These are phyloP conservation scores for Epicauta chinensis DNA, from an alignment of 1,140 invertebrate genomes.

Conservation along the genomic window DNA sequence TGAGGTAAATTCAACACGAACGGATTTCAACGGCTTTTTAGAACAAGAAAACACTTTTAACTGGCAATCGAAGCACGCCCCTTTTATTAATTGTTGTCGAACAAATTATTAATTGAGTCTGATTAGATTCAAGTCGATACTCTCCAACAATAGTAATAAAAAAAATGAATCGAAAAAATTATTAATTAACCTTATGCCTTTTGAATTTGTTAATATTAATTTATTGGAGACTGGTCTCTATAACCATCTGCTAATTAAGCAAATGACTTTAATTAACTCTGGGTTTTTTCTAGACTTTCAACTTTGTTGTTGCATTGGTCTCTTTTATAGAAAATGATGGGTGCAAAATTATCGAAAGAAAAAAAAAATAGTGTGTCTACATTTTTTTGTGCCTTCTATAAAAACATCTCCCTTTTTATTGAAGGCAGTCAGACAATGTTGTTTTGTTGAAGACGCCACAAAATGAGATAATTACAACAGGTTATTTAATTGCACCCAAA, in stretches of 20 bases:
- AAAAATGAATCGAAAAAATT: no score
- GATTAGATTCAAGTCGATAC: no score
- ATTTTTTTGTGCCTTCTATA: no score
- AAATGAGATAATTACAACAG: slow-evolving; percentile 39
- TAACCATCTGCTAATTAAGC: slow-evolving; percentile 10
- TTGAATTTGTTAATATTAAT: no score
- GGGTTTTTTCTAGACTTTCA: slow-evolving; percentile 7
- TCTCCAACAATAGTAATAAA: no score
- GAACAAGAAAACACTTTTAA: slow-evolving; percentile 32
- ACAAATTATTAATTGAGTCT: slow-evolving; percentile 8
- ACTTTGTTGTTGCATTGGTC: not conserved
- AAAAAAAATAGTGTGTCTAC: no score
- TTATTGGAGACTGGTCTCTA: no score
- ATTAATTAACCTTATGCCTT: no score
- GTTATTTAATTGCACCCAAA: slow-evolving; percentile 39
- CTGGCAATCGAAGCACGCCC: not conserved
- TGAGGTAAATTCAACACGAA: no score
- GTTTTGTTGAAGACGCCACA: slow-evolving; percentile 34
- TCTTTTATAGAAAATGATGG: slow-evolving; percentile 2
- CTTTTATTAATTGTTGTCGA: slow-evolving; percentile 7
- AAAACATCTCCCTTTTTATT: no score
- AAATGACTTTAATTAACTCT: slow-evolving; percentile 11
- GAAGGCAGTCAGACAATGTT: slow-evolving; percentile 19
- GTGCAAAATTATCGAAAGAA: not conserved
- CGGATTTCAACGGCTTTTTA: not conserved